These are phyloP conservation scores for Urosaurus nigricauda DNA, from an alignment of 2,797 vertebrate species.

Conservation along the genomic window DNA sequence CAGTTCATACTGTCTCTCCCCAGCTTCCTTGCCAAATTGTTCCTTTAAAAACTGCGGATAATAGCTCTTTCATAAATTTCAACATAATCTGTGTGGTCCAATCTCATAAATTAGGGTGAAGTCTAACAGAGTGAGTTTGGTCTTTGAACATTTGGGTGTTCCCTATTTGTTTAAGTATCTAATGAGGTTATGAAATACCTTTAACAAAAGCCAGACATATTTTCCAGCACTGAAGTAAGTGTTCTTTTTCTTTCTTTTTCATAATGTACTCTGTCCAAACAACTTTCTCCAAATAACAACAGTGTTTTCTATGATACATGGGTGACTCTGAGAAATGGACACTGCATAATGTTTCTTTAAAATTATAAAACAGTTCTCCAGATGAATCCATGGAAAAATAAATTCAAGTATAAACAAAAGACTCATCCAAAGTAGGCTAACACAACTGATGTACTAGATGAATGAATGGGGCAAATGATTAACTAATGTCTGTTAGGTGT, in stretches of 20 bases:
- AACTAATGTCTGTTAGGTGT: not conserved
- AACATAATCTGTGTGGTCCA: not conserved
- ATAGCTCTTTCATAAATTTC: no score
- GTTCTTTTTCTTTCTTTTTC: not conserved
- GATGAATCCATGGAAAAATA: constrained; percentile 18
- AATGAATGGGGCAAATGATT: not conserved
- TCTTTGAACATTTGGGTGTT: not conserved
- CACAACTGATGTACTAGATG: not conserved
- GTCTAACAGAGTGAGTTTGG: not conserved
- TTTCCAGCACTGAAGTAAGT: not conserved
- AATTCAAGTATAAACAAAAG: constrained; percentile 6
- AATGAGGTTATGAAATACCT: not conserved
- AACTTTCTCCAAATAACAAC: not conserved
- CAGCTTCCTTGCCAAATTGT: not conserved
- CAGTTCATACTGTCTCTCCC: not conserved
- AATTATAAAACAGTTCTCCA: not conserved
- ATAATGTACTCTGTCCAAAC: not conserved
- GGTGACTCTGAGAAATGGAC: not conserved
- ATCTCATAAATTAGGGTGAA: not conserved
- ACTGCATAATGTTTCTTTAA: not conserved
- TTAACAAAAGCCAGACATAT: not conserved
- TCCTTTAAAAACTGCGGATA: not conserved
- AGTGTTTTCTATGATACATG: not conserved
- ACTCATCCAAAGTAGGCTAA: not conserved
- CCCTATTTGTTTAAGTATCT: not conserved